Evolutionary conservation across 2,113 vertebrate species (phyloP).

Genomic region (Callaeas wilsoni): DNA sequence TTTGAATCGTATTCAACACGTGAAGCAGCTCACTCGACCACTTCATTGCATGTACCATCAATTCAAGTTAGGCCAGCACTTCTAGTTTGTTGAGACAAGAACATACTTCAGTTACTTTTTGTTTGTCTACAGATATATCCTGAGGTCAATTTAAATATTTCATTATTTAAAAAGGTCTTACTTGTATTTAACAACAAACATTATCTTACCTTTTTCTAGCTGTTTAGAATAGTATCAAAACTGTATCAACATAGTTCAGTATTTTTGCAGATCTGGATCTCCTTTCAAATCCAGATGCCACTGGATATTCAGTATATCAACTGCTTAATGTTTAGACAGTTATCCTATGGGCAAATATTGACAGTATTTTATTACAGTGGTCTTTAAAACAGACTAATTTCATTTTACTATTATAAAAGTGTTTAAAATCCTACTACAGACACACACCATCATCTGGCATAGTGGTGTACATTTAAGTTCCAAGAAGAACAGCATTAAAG

Average conservation of each 20-base stretch:
- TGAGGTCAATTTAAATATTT: not conserved
- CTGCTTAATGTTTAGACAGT: slow-evolving; percentile 74
- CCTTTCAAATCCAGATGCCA: slow-evolving; percentile 80
- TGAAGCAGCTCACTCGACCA: not conserved
- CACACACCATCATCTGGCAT: not conserved
- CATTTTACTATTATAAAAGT: not conserved
- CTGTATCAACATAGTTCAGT: slow-evolving; percentile 81
- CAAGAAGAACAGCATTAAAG: not conserved
- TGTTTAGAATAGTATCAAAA: slow-evolving; percentile 59
- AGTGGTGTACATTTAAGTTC: not conserved
- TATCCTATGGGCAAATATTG: not conserved
- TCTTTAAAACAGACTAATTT: not conserved
- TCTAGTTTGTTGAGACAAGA: not conserved
- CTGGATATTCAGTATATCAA: slow-evolving; percentile 76
- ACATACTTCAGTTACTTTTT: not conserved
- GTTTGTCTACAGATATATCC: not conserved
- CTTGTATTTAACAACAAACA: not conserved
- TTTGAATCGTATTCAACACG: not conserved
- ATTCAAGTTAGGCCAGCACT: not conserved
- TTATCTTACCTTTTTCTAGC: slow-evolving; percentile 11
- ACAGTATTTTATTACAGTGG: not conserved
- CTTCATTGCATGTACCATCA: not conserved
- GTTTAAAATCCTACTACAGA: not conserved
- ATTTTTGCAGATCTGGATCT: slow-evolving; percentile 82
- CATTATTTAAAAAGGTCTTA: not conserved